Conservation (phyloP, 1,140 invertebrate species). For the Bombus terrestris region DNA sequence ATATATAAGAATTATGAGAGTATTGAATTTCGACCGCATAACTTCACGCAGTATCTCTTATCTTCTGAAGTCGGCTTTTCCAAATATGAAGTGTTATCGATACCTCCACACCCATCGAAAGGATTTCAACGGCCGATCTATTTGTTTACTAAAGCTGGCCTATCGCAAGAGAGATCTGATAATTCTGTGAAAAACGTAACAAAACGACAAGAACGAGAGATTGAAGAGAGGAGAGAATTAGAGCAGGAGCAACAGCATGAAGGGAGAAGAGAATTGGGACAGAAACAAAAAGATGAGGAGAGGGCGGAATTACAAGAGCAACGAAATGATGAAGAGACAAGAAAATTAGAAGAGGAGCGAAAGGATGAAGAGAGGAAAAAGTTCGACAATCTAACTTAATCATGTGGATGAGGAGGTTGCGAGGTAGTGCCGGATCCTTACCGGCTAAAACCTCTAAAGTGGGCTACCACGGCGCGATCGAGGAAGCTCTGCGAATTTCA, state of each 20-base stretch:
- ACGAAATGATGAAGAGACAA: background rate
- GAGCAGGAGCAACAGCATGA: slow-evolving; percentile 24
- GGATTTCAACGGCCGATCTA: slow-evolving; percentile 95
- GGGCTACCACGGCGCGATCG: background rate
- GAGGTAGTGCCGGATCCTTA: background rate
- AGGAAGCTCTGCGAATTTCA: background rate
- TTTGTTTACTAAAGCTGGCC: slow-evolving; percentile 89
- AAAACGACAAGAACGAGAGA: slow-evolving; percentile 71
- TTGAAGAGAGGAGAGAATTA: slow-evolving; percentile 67
- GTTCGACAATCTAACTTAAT: background rate
- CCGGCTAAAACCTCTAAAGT: background rate
- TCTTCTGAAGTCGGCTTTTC: slow-evolving; percentile 95
- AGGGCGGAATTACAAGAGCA: slow-evolving; percentile 30
- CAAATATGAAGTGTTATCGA: slow-evolving; percentile 92
- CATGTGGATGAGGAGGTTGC: background rate
- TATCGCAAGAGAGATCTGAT: slow-evolving; percentile 76
- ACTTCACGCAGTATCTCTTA: slow-evolving; percentile 95
- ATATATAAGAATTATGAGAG: slow-evolving; percentile 93
- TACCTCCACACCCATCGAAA: slow-evolving; percentile 92
- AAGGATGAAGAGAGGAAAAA: background rate
- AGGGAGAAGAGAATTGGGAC: slow-evolving; percentile 64
- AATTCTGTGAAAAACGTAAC: background rate
- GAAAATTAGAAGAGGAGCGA: background rate
- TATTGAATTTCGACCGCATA: slow-evolving; percentile 94
- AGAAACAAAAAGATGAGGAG: slow-evolving; percentile 54